A percentile compares a stretch with the other conserved stretches of the same genome.
phyloP scores from a whole-genome alignment of 2,888 invertebrate species.

The Hybos culiciformis region DNA sequence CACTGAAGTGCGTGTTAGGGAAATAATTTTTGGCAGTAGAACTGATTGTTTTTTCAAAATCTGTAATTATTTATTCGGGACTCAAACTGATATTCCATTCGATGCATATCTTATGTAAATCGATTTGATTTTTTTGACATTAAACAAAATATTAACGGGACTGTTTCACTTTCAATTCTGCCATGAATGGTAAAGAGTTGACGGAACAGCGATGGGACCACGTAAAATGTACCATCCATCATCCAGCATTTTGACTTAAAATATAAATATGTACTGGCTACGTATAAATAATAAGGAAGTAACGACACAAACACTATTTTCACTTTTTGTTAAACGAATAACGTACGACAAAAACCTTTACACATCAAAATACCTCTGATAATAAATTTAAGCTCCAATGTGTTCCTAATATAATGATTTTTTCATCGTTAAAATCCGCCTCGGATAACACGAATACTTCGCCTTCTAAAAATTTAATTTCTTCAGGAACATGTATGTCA shows the following conservation, averaged over 20 bases:
- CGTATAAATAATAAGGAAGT: too few relatives aligned
- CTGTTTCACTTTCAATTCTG: too few relatives aligned
- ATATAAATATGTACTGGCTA: too few relatives aligned
- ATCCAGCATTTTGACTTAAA: conserved; percentile 1
- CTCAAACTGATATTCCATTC: too few relatives aligned
- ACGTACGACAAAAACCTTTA: too few relatives aligned
- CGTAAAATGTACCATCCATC: neutral
- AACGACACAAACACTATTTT: too few relatives aligned
- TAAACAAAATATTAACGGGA: too few relatives aligned
- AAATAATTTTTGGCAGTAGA: neutral
- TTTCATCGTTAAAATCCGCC: conserved; percentile 3
- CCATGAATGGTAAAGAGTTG: neutral
- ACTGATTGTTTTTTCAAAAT: too few relatives aligned
- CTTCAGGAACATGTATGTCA: conserved; percentile 4
- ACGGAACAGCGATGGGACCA: neutral
- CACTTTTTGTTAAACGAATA: too few relatives aligned
- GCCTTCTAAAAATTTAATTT: conserved; percentile 2
- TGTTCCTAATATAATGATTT: conserved; percentile 8
- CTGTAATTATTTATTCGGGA: too few relatives aligned
- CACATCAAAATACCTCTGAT: neutral
- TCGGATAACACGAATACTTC: conserved; percentile 6
- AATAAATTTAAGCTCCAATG: conserved; percentile 6
- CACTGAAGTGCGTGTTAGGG: conserved; percentile 1
- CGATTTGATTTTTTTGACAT: too few relatives aligned
- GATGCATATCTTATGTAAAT: too few relatives aligned